These are phyloP conservation scores for Ammodytes marinus DNA, from an alignment of 2,113 vertebrate species.

Conservation along the genomic window DNA sequence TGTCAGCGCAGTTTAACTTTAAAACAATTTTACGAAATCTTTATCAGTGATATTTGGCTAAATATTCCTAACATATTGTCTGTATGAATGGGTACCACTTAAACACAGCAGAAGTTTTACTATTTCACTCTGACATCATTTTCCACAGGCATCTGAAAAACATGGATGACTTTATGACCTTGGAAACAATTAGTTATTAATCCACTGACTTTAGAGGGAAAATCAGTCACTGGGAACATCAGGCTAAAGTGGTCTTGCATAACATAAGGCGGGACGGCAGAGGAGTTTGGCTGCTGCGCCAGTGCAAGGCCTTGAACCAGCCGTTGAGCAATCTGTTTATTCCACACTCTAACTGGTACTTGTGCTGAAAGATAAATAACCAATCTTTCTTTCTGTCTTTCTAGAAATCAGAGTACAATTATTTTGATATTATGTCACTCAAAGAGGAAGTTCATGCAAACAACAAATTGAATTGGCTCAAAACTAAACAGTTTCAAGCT, in stretches of 20 bases:
- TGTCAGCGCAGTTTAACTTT: background rate
- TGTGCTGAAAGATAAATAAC: conserved; percentile 53
- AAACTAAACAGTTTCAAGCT: background rate
- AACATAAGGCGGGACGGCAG: conserved; percentile 55
- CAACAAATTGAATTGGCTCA: background rate
- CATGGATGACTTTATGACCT: conserved; percentile 4
- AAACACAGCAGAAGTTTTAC: conserved; percentile 13
- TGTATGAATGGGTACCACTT: background rate
- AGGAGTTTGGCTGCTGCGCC: conserved; percentile 48
- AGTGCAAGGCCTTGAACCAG: conserved; percentile 71
- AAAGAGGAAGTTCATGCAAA: background rate
- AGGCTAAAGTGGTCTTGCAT: conserved; percentile 52
- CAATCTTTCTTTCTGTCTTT: conserved; percentile 8
- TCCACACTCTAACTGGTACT: conserved; percentile 51
- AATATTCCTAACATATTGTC: background rate
- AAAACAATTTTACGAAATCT: conserved; percentile 8
- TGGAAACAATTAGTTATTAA: conserved; percentile 13
- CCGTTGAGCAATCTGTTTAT: conserved; percentile 76
- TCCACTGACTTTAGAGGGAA: conserved; percentile 6
- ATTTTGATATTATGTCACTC: background rate
- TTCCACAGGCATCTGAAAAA: conserved; percentile 19
- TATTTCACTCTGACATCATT: conserved; percentile 1
- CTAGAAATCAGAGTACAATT: background rate
- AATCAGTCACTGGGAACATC: conserved; percentile 30
- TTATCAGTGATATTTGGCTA: conserved; percentile 1